These are phyloP conservation scores for Pholis gunnellus DNA, from an alignment of 2,113 vertebrate species.

Conservation along the genomic window DNA sequence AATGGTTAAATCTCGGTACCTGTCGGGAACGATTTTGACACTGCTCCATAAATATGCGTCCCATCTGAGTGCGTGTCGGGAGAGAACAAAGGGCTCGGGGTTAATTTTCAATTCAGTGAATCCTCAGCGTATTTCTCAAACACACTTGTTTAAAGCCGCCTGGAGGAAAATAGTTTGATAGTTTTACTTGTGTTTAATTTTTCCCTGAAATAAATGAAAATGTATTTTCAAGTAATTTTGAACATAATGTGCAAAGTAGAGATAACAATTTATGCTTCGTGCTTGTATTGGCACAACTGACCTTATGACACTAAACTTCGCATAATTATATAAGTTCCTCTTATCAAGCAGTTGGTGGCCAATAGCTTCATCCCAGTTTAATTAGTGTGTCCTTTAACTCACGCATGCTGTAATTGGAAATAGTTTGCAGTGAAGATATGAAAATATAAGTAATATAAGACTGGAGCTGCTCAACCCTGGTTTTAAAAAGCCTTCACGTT, in stretches of 20 bases:
- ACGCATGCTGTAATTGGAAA: slow-evolving; percentile 12
- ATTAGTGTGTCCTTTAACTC: slow-evolving; percentile 29
- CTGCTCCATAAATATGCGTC: slow-evolving; percentile 14
- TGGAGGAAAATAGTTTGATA: background rate
- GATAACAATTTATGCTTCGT: background rate
- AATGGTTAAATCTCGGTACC: slow-evolving; percentile 39
- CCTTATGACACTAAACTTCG: background rate
- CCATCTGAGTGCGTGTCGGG: slow-evolving; percentile 4
- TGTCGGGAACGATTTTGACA: slow-evolving; percentile 39
- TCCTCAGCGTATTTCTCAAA: slow-evolving; percentile 7
- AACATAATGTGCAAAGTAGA: background rate
- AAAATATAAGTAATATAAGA: background rate
- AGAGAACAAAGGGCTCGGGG: slow-evolving; percentile 32
- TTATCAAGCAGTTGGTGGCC: slow-evolving; percentile 10
- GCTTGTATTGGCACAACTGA: background rate
- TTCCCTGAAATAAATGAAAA: slow-evolving; percentile 4
- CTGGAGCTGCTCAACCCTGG: background rate
- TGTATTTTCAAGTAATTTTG: background rate
- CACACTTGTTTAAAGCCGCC: background rate
- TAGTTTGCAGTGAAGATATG: no score
- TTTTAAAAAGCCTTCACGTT: slow-evolving; percentile 8
- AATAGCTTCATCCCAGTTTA: background rate
- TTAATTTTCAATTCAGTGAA: slow-evolving; percentile 41
- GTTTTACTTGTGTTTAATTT: background rate
- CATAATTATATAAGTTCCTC: background rate